Evolutionary conservation across 2,113 vertebrate species (phyloP), one percentile per base, ranked within the genome.

Genomic region (Poecile atricapillus): DNA sequence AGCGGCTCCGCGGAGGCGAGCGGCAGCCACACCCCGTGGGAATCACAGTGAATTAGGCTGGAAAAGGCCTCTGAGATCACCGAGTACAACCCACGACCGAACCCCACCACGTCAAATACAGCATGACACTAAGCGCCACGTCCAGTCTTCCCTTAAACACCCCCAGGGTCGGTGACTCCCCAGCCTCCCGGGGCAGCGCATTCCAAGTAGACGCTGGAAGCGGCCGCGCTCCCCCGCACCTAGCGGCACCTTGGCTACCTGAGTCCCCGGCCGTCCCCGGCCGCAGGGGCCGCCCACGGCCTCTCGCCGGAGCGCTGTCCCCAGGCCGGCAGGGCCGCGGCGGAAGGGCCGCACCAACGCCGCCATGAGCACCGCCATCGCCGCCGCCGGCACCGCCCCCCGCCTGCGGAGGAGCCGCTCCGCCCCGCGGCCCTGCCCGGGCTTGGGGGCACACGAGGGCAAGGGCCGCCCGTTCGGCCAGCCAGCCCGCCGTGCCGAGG

Each of bases 41-140:
- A 73, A 50, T 5, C 59, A 16, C 2, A 5, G 20, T 0, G 33
- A 52, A 17, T 4, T 7, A 4, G 23, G 33, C 0, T 3, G n/a
- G 33, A n/a, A 75, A 8, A 30, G 17, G 27, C 20, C 28, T 41
- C 53, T 3, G n/a, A 39, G 16, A 41, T 5, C n/a, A n/a, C 7
- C 33, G n/a, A 52, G 8, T 6, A 17, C 69, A 4, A 22, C 24
- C 53, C 15, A 8, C 8, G 24, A 19, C 31, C 68, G 31, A 62
- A 7, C 5, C 30, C 28, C 78, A 53, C 28, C 46, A 5, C 14
- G 11, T 15, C 46, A 55, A 47, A 59, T 0, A 31, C 6, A 17
- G 20, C 70, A 3, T 0, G 24, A 11, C 53, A 22, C 24, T 6
- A 3, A 31, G 22, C 7, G 21, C 55, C 62, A 7, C 23, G 20